Evolutionary conservation across 2,888 invertebrate species (phyloP), one percentile per base, ranked within the genome.

Genomic region (Phalangium opilio): DNA sequence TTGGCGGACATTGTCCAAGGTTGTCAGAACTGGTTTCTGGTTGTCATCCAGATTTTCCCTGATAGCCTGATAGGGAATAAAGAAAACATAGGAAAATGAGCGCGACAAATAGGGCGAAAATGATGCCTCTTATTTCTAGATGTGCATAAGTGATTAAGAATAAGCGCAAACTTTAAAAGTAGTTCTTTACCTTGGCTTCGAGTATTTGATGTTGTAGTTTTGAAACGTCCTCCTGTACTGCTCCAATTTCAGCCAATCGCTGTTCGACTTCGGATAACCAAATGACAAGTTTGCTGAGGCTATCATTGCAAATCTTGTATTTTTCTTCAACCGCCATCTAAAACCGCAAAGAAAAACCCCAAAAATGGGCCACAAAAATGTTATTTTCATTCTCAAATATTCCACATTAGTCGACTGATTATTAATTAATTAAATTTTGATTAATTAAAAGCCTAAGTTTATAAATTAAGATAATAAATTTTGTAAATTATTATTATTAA

Each of bases 251-350:
- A 40, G 87, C 82, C 57, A 91, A 73, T 60, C 80, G 76, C 55
- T 81, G 79, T 68, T 91, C 90, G 8, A 89, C 73, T 51, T 81
- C 80, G 19, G 77, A 75, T 58, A 91, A 80, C 89, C 89, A 90
- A 67, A 83, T 80, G 59, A 87, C 72, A 49, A 90, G 73, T 64
- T 83, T 83, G 53, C 79, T 78, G 50, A 89, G 73, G 38, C 80
- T 82, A 66, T 87, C 85, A 67, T 86, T 85, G 69, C 87, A 89
- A 60, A 84, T 73, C 64, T 83, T 82, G 74, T 87, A 90, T 69
- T 87, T 87, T 67, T 90, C 90, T 70, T 89, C 84, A 59, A 89
- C 84, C 63, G 89, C 89, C 83, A 87, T 86, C 90, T 90, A 50
- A 41, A 41, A 21, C 43, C 45, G 47, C 17, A 45, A 51, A 52